Conservation (phyloP, 2,888 invertebrate species). For the Melanophora roralis region DNA sequence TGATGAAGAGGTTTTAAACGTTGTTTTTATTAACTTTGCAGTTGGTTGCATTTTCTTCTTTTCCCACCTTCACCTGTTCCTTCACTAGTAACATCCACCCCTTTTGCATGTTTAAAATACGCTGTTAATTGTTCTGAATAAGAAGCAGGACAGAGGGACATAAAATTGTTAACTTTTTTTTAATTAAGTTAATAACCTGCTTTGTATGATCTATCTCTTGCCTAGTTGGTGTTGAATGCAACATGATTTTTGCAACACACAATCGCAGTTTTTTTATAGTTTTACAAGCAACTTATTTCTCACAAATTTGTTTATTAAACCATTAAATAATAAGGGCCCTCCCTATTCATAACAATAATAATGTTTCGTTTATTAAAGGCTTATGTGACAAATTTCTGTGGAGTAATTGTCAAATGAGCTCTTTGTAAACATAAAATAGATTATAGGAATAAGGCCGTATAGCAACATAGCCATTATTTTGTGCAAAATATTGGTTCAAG, state of each 20-base stretch:
- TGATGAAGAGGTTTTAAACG: not conserved
- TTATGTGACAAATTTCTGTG: too few relatives aligned
- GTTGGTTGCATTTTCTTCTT: slow-evolving; percentile 38
- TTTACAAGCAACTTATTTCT: not conserved
- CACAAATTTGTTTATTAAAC: not conserved
- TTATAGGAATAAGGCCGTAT: too few relatives aligned
- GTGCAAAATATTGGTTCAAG: too few relatives aligned
- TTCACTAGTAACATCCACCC: not conserved
- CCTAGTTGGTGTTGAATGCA: slow-evolving; percentile 14
- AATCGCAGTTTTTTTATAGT: not conserved
- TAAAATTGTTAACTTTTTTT: not conserved
- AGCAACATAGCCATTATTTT: too few relatives aligned
- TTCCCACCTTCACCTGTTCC: not conserved
- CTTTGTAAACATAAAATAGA: too few relatives aligned
- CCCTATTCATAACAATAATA: too few relatives aligned
- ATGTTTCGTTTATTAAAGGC: too few relatives aligned
- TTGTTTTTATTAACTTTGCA: slow-evolving; percentile 28
- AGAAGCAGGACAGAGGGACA: not conserved
- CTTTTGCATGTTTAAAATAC: not conserved
- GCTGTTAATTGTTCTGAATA: slow-evolving; percentile 8
- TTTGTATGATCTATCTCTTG: slow-evolving; percentile 48
- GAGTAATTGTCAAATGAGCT: too few relatives aligned
- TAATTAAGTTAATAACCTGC: slow-evolving; percentile 47
- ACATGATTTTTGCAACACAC: slow-evolving; percentile 8
- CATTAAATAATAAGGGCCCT: too few relatives aligned